Evolutionary conservation across 1,140 invertebrate species (phyloP).

Genomic region (Riptortus pedestris): DNA sequence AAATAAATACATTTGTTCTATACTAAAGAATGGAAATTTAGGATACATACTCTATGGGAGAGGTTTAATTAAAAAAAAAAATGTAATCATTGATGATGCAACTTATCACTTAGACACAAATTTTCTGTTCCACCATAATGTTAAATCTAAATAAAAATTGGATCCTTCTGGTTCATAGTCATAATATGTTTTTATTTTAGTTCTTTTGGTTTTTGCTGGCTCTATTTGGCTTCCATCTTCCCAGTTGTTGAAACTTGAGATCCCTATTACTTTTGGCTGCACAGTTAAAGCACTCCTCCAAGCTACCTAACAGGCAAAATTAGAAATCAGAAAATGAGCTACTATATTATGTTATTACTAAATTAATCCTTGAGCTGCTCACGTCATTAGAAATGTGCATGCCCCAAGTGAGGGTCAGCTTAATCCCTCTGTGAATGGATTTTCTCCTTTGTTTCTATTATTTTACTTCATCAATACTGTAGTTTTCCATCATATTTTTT

Average conservation of each 20-base stretch:
- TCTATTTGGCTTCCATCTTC: slow-evolving; percentile 52
- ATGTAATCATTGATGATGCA: no score
- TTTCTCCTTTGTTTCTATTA: no score
- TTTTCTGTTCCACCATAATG: slow-evolving; percentile 45
- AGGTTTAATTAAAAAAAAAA: no score
- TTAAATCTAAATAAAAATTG: slow-evolving; percentile 48
- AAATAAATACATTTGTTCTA: no score
- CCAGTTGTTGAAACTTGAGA: slow-evolving; percentile 53
- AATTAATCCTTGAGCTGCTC: background rate
- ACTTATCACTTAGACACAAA: no score
- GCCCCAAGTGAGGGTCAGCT: slow-evolving; percentile 26
- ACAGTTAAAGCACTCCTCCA: slow-evolving; percentile 45
- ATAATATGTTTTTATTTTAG: slow-evolving; percentile 40
- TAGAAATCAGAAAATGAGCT: background rate
- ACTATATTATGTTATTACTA: background rate
- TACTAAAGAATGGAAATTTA: no score
- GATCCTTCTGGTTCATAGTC: slow-evolving; percentile 48
- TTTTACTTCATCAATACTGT: no score
- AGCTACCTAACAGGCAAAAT: slow-evolving; percentile 34
- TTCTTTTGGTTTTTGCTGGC: slow-evolving; percentile 42
- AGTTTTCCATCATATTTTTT: no score
- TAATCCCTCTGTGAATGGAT: no score
- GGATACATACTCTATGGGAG: no score
- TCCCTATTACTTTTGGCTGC: slow-evolving; percentile 42
- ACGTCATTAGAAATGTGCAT: background rate